Evolutionary conservation across 1,140 invertebrate species (phyloP), one percentile per base, ranked within the genome.

Genomic region (Ericerus pela): DNA sequence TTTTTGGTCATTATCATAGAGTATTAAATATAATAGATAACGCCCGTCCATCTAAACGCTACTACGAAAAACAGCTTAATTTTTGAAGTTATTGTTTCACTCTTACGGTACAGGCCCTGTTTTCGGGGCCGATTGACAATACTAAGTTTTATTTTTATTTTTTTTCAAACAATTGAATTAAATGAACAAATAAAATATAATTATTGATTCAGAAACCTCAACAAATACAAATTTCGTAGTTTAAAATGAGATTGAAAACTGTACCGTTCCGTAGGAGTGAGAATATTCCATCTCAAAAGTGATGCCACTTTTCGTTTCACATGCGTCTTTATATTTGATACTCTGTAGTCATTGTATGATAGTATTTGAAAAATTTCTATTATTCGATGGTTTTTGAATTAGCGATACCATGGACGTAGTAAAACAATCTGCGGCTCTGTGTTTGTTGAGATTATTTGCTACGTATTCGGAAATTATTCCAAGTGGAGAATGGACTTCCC

Each of bases 381-480:
- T 54, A 55, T 11, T 16, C 12, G 18, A n/a, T 54, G 10, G 4
- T 55, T 55, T n/a, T 61, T 60, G 43, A 70, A 72, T 22, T 65
- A 91, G 95, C 18, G 96, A 99, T 70, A 99, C 96, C 2, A 97
- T 98, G 79, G 96, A 99, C 74, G 90, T 96, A 47, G 96, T 99
- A 1, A 99, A 99, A 73, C 96, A 99, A 73, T 97, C 93, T 64
- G 96, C 96, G 60, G 96, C 96, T 37, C 74, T 99, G 2, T 99
- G 96, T 69, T 76, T 99, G 51, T 73, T 99, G 51, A 80, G 93
- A 61, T 73, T 99, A 28, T 85, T 98, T 66, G 79, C 96, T 47
- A 96, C 92, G 57, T 84, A 85, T 61, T 84, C 92, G 63, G 82
- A 97, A 77, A 86, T 97, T 24, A 93, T 98, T 66, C 93, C 91